Base-by-base conservation (phyloP, 2,113 vertebrate genomes). In the Neotragus pygmaeus region DNA sequence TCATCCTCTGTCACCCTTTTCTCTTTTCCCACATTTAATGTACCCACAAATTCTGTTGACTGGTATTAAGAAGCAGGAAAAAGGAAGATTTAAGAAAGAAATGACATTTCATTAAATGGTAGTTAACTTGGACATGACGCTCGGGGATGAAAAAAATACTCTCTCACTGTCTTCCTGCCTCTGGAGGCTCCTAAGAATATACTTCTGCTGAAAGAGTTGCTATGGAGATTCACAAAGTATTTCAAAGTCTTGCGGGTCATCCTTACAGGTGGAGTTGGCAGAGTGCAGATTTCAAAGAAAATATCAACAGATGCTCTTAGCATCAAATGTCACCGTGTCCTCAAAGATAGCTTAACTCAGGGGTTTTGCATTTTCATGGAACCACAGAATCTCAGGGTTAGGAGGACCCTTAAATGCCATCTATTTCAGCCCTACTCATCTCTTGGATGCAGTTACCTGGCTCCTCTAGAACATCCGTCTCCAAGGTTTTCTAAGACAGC, bases 291-390 rank as follows among this genome's bases (percentile, higher is more conserved):
- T 98, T 98, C 97, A 97, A 96, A 97, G 95, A 95, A 96, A 98
- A 96, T 95, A 97, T 80, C 97, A 96, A 97, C 97, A 97, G 88
- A 96, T 88, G 94, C 92, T 96, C 81, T 96, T 81, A 85, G 94
- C 81, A 93, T 78, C 88, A 97, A 97, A 98, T 96, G 98, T 97
- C 97, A 96, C 95, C 0, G 0, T 66, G 91, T 96, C 85, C 95
- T 98, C 95, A 86, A 96, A 97, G 88, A 95, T 8, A 88, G 92
- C 91, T 96, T 90, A 95, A 93, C 94, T 95, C 27, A 3, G 91
- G 82, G 66, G 13, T 17, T 90, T 66, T 85, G 82, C 80, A 57
- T 88, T 96, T 94, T 88, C n/a, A 85, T 49, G 53, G 81, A 87
- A 53, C 33, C 88, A 28, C 57, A 28, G 94, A 58, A 49, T 86